Conservation (phyloP, 2,797 vertebrate genomes). For the Dermochelys coriacea region DNA sequence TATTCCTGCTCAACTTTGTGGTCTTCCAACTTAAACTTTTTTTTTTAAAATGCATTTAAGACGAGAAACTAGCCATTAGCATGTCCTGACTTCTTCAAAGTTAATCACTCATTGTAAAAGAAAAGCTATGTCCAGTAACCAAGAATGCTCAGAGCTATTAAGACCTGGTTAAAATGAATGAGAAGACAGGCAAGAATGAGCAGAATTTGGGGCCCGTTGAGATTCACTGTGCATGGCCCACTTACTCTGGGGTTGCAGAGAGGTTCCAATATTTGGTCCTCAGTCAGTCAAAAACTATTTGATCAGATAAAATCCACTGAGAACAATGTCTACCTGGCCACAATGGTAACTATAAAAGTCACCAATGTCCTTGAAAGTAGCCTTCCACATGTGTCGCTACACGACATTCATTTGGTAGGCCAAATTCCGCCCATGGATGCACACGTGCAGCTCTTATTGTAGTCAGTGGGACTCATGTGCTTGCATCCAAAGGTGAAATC, state of each 20-base stretch:
- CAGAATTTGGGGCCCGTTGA: not conserved
- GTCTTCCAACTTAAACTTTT: not conserved
- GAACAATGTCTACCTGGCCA: not conserved
- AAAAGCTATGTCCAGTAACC: not conserved
- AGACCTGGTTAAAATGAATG: not conserved
- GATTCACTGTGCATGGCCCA: not conserved
- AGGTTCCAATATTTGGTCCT: not conserved
- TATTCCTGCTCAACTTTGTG: not conserved
- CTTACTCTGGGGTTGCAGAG: not conserved
- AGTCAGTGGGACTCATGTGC: not conserved
- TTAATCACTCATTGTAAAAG: not conserved
- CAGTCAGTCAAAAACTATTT: not conserved
- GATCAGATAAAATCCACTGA: not conserved
- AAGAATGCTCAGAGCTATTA: not conserved
- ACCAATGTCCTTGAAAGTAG: not conserved
- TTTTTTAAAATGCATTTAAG: not conserved
- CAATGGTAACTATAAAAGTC: not conserved
- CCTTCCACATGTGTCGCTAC: not conserved
- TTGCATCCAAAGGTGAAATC: not conserved
- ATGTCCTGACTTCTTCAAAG: not conserved
- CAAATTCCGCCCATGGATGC: not conserved
- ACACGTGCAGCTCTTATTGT: not conserved
- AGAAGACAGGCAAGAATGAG: not conserved
- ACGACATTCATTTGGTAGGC: not conserved
- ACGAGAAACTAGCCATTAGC: not conserved